Conservation (phyloP, 2,888 invertebrate species). For the Ophion ellenae region DNA sequence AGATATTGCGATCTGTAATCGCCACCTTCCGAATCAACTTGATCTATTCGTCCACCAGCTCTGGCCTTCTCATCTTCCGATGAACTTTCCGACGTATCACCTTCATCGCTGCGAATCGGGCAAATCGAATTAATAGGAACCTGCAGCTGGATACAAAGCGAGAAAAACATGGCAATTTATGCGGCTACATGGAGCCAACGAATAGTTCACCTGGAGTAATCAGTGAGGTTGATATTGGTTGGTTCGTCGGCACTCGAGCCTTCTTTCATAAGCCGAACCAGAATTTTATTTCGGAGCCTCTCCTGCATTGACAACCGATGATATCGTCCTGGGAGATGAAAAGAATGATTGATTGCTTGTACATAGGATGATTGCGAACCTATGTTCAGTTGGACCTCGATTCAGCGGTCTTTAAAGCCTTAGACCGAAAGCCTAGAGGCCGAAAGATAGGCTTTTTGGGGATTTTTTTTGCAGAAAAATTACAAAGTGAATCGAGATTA, state of each 20-base stretch:
- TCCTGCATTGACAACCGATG: slow-evolving; percentile 85
- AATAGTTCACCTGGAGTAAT: slow-evolving; percentile 91
- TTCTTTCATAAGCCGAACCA: slow-evolving; percentile 91
- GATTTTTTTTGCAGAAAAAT: too few relatives aligned
- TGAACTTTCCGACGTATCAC: slow-evolving; percentile 90
- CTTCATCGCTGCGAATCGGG: slow-evolving; percentile 88
- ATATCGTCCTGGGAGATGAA: slow-evolving; percentile 38
- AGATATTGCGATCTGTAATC: slow-evolving; percentile 79
- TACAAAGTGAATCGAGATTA: too few relatives aligned
- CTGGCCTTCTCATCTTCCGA: slow-evolving; percentile 85
- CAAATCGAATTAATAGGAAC: not conserved
- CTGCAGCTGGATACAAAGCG: not conserved
- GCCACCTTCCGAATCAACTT: slow-evolving; percentile 59
- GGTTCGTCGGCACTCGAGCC: slow-evolving; percentile 96
- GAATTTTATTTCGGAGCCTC: slow-evolving; percentile 91
- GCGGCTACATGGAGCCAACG: not conserved
- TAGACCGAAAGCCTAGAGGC: too few relatives aligned
- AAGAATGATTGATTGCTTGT: slow-evolving; percentile 23
- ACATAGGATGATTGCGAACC: not conserved
- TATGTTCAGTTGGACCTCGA: not conserved
- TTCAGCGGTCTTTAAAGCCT: not conserved
- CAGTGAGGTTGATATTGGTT: slow-evolving; percentile 92
- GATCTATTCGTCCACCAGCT: slow-evolving; percentile 75
- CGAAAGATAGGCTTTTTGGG: too few relatives aligned
- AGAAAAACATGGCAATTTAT: not conserved